These are phyloP conservation scores for Calcarius lapponicus DNA, from an alignment of 2,797 vertebrate species.

Conservation along the genomic window DNA sequence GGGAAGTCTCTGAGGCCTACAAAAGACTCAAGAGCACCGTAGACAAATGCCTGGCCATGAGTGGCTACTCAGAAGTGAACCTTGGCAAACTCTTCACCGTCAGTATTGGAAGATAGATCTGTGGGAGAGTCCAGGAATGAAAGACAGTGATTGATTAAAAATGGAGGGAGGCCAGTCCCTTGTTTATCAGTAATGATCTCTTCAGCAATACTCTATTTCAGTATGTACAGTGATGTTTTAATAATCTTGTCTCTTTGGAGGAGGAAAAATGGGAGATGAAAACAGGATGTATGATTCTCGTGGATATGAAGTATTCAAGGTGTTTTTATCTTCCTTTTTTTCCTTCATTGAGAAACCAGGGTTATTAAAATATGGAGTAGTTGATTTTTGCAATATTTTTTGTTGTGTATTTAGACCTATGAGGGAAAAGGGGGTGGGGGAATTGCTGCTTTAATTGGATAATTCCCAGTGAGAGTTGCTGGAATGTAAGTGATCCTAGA, in stretches of 20 bases:
- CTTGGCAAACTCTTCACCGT: constrained; percentile 90
- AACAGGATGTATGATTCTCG: neutral
- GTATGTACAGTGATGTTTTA: neutral
- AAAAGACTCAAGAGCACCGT: constrained; percentile 84
- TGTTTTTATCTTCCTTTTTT: neutral
- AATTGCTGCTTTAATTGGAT: constrained; percentile 75
- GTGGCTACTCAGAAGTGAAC: constrained; percentile 93
- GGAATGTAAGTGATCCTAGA: constrained; percentile 76
- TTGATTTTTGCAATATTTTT: constrained; percentile 36
- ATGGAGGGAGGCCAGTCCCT: neutral
- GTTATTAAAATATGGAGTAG: constrained; percentile 33
- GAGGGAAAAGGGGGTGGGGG: constrained; percentile 62
- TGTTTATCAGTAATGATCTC: neutral
- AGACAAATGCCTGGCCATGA: constrained; percentile 84
- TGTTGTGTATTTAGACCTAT: constrained; percentile 57
- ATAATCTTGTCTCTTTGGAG: neutral
- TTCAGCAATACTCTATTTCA: neutral
- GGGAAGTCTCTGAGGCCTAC: constrained; percentile 76
- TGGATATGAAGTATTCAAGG: neutral
- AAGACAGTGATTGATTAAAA: neutral
- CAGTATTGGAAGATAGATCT: constrained; percentile 83
- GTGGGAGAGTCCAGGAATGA: constrained; percentile 5
- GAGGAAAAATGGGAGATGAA: neutral
- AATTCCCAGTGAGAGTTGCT: constrained; percentile 75
- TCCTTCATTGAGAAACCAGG: neutral